A percentile compares a stretch with the other conserved stretches of the same genome.
Evolutionary conservation across 2,797 vertebrate species (phyloP).

Genomic region (Gorsachius magnificus): DNA sequence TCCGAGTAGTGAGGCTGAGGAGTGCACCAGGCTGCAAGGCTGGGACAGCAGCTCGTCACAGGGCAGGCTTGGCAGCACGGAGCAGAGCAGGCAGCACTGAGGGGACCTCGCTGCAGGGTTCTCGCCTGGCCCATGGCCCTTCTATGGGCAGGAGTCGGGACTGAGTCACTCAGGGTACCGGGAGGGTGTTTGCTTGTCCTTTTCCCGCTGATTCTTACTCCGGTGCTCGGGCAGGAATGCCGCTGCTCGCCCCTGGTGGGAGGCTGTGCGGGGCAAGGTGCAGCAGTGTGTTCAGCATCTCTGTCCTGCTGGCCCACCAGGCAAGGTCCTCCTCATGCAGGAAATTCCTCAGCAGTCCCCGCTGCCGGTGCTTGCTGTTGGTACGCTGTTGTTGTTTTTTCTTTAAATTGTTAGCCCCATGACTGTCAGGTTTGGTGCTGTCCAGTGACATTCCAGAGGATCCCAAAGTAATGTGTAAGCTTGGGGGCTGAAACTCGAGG

Average conservation of each 20-base stretch:
- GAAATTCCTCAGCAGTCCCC: not conserved
- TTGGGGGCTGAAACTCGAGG: not conserved
- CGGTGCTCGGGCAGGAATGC: accelerated
- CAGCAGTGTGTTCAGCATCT: not conserved
- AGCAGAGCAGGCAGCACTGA: not conserved
- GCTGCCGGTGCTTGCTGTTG: not conserved
- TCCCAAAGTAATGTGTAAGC: not conserved
- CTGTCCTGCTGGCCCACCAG: not conserved
- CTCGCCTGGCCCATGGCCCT: accelerated
- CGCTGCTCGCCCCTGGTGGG: accelerated
- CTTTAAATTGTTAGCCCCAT: not conserved
- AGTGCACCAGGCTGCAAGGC: not conserved
- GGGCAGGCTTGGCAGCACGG: accelerated
- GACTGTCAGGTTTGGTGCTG: not conserved
- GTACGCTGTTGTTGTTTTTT: not conserved
- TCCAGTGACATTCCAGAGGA: not conserved
- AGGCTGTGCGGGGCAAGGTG: not conserved
- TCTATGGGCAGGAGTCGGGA: not conserved
- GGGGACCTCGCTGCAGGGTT: not conserved
- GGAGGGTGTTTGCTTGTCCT: accelerated
- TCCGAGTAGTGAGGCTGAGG: not conserved
- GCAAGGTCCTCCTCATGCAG: not conserved
- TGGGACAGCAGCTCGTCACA: accelerated
- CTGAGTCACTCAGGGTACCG: not conserved
- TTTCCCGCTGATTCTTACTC: not conserved